phyloP scores from a whole-genome alignment of 2,113 vertebrate species.

The Bubo blakistoni region DNA sequence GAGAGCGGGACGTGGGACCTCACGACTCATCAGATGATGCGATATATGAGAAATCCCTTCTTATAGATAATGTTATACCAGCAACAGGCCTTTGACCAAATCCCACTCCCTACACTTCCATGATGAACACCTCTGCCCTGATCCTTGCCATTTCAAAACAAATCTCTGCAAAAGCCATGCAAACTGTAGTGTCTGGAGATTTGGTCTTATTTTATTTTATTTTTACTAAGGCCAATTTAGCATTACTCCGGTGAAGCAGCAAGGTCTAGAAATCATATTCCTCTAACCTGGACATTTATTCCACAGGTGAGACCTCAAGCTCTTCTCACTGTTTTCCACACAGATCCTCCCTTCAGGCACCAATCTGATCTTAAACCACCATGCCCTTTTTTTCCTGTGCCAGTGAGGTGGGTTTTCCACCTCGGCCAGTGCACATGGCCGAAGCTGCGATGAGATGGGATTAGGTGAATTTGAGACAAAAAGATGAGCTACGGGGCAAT shows the following conservation, averaged over 20 bases:
- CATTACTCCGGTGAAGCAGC: background rate
- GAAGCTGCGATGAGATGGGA: fast-evolving
- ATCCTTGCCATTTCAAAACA: background rate
- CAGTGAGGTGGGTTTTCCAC: background rate
- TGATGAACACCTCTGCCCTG: background rate
- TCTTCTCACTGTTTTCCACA: background rate
- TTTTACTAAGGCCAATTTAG: background rate
- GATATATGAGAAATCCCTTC: background rate
- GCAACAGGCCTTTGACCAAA: background rate
- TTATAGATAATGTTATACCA: background rate
- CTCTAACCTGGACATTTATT: background rate
- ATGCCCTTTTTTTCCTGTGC: background rate
- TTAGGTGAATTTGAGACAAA: background rate
- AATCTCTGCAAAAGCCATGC: background rate
- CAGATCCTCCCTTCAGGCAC: background rate
- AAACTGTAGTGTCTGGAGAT: fast-evolving
- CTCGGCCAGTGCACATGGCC: fast-evolving
- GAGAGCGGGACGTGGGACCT: background rate
- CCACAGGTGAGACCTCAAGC: background rate
- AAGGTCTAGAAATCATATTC: background rate
- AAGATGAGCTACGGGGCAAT: background rate
- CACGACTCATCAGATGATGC: fast-evolving
- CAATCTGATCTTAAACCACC: background rate
- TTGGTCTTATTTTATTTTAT: background rate
- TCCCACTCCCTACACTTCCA: background rate